A percentile compares a stretch with the other conserved stretches of the same genome.
Conservation (phyloP, 1,140 invertebrate genomes). For the Vanessa tameamea region DNA sequence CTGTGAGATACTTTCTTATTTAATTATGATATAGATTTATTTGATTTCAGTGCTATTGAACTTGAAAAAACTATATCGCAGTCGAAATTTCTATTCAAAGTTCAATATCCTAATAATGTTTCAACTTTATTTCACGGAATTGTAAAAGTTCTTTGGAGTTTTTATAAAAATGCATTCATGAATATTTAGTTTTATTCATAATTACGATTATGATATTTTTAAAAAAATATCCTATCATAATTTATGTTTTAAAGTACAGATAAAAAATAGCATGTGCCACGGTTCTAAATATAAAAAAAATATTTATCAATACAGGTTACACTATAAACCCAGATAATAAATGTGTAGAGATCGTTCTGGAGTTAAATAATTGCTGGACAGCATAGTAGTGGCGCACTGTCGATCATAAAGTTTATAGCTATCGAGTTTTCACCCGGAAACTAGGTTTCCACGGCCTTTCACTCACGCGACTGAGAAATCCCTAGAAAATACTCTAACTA, state of each 20-base stretch:
- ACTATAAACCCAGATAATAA: background rate
- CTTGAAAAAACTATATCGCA: constrained; percentile 23
- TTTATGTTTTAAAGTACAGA: background rate
- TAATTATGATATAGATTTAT: background rate
- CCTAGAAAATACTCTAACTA: constrained; percentile 25
- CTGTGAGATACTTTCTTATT: constrained; percentile 3
- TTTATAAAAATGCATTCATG: constrained; percentile 8
- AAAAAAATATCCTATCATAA: background rate
- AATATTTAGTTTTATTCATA: background rate
- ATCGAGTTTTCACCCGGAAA: constrained; percentile 56
- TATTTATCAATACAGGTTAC: too few relatives aligned
- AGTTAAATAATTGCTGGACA: background rate
- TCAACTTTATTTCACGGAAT: constrained; percentile 12
- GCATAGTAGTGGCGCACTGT: background rate
- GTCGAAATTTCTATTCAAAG: constrained; percentile 12
- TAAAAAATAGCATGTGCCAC: background rate
- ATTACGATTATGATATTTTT: background rate
- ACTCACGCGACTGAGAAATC: constrained; percentile 50
- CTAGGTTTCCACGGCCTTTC: constrained; percentile 53
- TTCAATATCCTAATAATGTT: constrained; percentile 31
- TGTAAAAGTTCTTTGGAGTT: constrained; percentile 1
- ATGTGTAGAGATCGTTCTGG: background rate
- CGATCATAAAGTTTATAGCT: constrained; percentile 29
- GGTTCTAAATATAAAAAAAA: too few relatives aligned
- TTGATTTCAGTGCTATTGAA: constrained; percentile 21